These are phyloP conservation scores for Formica selysi DNA, from an alignment of 1,140 invertebrate genomes.

Conservation along the genomic window DNA sequence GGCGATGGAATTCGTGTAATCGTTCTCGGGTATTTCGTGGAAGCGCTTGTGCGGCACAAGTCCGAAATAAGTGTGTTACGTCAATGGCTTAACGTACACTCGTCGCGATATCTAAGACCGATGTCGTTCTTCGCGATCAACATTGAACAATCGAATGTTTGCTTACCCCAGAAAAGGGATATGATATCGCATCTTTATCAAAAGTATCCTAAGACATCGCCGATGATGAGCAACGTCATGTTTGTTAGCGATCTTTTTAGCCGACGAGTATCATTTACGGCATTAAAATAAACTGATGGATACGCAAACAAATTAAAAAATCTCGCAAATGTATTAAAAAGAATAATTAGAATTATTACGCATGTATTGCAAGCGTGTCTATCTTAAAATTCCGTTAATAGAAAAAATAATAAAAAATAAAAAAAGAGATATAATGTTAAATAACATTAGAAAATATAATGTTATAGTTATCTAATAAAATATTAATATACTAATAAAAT, in stretches of 20 bases:
- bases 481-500: too few relatives aligned
- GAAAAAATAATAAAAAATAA: neutral
- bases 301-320: neutral
- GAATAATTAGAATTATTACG: neutral
- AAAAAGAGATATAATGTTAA: neutral
- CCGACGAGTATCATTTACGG: constrained; percentile 1
- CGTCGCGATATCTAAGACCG: constrained; percentile 46
- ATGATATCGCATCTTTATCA: constrained; percentile 70
- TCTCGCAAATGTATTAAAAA: neutral
- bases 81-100: constrained; percentile 56
- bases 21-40: constrained; percentile 66
- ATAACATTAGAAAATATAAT: constrained; percentile 12
- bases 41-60: constrained; percentile 44
- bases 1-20: constrained; percentile 68
- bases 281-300: neutral
- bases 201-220: constrained; percentile 42
- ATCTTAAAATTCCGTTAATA: neutral
- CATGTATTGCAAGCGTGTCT: neutral
- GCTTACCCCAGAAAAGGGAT: constrained; percentile 74
- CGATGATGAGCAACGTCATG: constrained; percentile 42
- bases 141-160: constrained; percentile 63
- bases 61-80: constrained; percentile 62
- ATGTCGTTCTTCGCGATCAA: constrained; percentile 56
- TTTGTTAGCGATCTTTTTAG: constrained; percentile 29
- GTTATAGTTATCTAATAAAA: neutral